Evolutionary conservation across 23 tunicate species (phyloP), one percentile per base, ranked within the genome.

Genomic region (Corella eumyota): DNA sequence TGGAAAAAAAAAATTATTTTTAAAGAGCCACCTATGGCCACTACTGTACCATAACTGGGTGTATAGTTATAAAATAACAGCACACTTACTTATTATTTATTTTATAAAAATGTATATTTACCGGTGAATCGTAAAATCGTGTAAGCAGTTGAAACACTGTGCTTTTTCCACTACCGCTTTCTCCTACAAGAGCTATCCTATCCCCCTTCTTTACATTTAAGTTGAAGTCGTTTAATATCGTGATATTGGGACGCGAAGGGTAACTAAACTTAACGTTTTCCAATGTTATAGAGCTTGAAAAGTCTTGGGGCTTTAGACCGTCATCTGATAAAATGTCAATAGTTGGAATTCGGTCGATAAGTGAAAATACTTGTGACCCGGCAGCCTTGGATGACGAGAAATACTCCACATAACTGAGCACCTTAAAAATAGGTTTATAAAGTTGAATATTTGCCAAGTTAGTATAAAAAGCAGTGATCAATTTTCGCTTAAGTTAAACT

Each of bases 151-250:
- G 59, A 15, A 53, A 21, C 19, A 53, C 23, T 13, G 59, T 53
- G 59, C 59, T 53, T 53, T 53, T 53, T 13, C 59, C 59, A 20
- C 76, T 61, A 24, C 76, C 76, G 44, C 76, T 71, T 45, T 60
- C 56, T 4, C 76, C 76, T 1, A 71, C 76, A 26, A 71, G 30
- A 6, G 76, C 59, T 20, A 20, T 20, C 7, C 24, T 53, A 17
- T 53, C 7, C 9, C 59, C 59, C 6, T 21, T 7, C 7, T 53
- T 24, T 7, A 53, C 23, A 20, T 15, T 13, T 17, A 53, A 20
- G 7, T 15, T 53, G n/a, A 20, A 11, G 15, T 44, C 15, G 15
- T 15, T n/a, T n/a, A n/a, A n/a, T n/a, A n/a, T n/a, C n/a, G n/a
- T n/a, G n/a, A n/a, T n/a, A n/a, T 44, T 44, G 48, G 48, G 48